A percentile compares a stretch with the other conserved stretches of the same genome.
phyloP scores from a whole-genome alignment of 1,140 invertebrate species.

The Hyles vespertilio region DNA sequence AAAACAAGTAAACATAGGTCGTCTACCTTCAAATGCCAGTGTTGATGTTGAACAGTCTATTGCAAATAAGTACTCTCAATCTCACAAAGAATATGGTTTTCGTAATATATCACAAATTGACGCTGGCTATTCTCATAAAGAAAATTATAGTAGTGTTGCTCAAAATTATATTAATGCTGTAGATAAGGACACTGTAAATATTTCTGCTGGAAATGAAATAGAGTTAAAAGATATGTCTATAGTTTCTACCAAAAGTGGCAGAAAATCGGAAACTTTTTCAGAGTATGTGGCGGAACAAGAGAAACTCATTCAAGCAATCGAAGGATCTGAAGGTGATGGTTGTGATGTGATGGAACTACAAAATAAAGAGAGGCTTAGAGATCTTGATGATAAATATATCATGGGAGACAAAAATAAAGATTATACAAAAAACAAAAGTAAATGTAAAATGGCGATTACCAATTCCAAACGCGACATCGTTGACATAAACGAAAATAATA shows the following conservation, averaged over 20 bases:
- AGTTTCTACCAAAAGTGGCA: neutral
- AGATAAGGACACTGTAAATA: neutral
- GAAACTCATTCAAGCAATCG: slow-evolving; percentile 22
- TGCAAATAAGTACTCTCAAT: neutral
- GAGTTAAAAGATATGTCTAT: slow-evolving; percentile 12
- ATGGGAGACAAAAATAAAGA: neutral
- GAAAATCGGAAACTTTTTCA: slow-evolving; percentile 15
- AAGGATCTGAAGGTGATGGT: slow-evolving; percentile 4
- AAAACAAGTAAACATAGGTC: neutral
- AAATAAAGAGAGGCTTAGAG: neutral
- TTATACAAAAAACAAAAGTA: neutral
- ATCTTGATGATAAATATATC: neutral
- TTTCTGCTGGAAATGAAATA: slow-evolving; percentile 7
- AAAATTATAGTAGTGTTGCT: slow-evolving; percentile 9
- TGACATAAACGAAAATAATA: too few species aligned
- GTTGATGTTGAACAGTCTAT: neutral
- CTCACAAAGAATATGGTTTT: neutral
- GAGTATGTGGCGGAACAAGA: slow-evolving; percentile 26
- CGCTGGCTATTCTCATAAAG: neutral
- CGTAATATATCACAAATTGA: neutral
- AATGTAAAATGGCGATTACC: too few species aligned
- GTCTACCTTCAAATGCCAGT: neutral
- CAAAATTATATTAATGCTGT: slow-evolving; percentile 16
- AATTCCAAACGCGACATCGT: too few species aligned
- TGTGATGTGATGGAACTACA: neutral